Base-by-base conservation (phyloP, 2,888 invertebrate species). In the Drosophila pullipes region DNA sequence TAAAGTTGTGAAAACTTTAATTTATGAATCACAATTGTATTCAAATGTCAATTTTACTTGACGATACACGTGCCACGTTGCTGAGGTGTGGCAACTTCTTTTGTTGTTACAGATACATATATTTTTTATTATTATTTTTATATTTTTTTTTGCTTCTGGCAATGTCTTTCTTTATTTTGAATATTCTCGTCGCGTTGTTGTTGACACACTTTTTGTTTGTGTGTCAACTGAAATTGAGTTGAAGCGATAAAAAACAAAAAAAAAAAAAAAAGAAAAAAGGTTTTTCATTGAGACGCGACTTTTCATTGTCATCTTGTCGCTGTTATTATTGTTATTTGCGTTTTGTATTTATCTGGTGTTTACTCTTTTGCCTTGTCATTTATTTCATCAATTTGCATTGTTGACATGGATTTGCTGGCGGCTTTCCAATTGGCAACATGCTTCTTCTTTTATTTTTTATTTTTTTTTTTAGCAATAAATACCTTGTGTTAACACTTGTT, bases 351-450 rank as follows among this genome's bases (percentile, higher is more conserved):
- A 59, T 64, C 57, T 47, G 35, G 5, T 35, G 50, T 41, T 55
- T 57, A 64, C 47, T 30, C 33, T 65, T 67, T 28, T 64, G 57
- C 39, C 55, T 60, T 80, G 71, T 69, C 67, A 76, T 63, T 62
- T 50, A 63, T 30, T 66, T 53, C 59, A 50, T 59, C 54, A 31
- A 64, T 74, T 75, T 75, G 60, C 57, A 63, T 84, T 78, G 70
- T 52, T 68, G 69, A 55, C 72, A 71, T 39, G 33, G 39, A 69
- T 57, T 64, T 53, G 66, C 67, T 83, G 85, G 85, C 90, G 57
- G 55, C 6, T 41, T 74, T 88, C 85, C 85, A 90, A 76, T 64
- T 82, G 73, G 70, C 70, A 65, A 61, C 28, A 68, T 55, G 39
- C 31, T 9, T 9, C 31, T 31, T 9, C 31, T 31, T n/a, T n/a